Evolutionary conservation across 2,797 vertebrate species (phyloP).

Genomic region (Acrossocheilus fasciatus): DNA sequence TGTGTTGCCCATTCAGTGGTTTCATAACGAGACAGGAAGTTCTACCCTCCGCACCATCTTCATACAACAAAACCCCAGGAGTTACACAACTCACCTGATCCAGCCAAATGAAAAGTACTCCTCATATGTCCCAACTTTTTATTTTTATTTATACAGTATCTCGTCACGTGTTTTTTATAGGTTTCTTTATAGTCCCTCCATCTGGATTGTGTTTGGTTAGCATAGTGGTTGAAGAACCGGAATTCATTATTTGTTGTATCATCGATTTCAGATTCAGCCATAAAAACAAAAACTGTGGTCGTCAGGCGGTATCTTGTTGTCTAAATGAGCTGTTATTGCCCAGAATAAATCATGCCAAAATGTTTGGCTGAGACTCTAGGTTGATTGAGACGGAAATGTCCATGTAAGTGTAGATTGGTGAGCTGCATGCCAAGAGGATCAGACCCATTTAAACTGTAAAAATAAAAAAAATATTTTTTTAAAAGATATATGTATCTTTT

Average conservation of each 20-base stretch:
- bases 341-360: not conserved
- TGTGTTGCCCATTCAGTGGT: conserved; percentile 3
- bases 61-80: not conserved
- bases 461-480: not conserved
- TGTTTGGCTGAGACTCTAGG: not conserved
- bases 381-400: not conserved
- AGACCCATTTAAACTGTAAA: not conserved
- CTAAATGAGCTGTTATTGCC: not conserved
- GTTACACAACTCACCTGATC: not conserved
- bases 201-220: not conserved
- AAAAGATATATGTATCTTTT: not conserved
- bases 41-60: not conserved
- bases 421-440: not conserved
- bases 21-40: not conserved
- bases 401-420: not conserved
- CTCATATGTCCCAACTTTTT: not conserved
- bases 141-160: not conserved
- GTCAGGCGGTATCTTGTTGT: not conserved
- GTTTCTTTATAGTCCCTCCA: not conserved
- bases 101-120: not conserved
- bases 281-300: not conserved
- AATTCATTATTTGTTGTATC: not conserved
- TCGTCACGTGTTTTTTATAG: not conserved
- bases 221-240: not conserved
- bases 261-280: not conserved